A percentile compares a stretch with the other conserved stretches of the same genome.
These are phyloP conservation scores for Argopecten irradians DNA, from an alignment of 1,140 invertebrate species.

Conservation along the genomic window DNA sequence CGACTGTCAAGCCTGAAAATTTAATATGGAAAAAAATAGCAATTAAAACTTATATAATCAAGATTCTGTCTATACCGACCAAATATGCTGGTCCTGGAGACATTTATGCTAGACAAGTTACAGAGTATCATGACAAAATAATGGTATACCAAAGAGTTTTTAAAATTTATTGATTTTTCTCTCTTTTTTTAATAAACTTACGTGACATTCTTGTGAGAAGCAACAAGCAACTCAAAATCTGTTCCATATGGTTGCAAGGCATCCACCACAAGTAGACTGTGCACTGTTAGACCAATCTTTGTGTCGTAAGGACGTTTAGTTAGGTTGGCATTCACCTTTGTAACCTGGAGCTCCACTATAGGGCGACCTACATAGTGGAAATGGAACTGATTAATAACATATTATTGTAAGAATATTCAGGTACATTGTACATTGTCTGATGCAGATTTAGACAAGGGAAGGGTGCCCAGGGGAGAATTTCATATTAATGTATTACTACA, in stretches of 20 bases:
- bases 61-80: too few relatives aligned
- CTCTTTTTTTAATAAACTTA: conserved; percentile 71
- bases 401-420: too few relatives aligned
- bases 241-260: conserved; percentile 95
- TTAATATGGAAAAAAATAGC: background rate
- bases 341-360: conserved; percentile 89
- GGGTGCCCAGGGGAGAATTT: too few relatives aligned
- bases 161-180: background rate
- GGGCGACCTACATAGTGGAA: conserved; percentile 86
- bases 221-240: conserved; percentile 95
- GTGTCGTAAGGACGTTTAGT: conserved; percentile 85
- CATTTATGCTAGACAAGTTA: too few relatives aligned
- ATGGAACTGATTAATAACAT: too few relatives aligned
- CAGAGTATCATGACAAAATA: background rate
- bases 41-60: too few relatives aligned
- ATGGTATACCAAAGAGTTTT: background rate
- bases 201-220: conserved; percentile 95
- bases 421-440: too few relatives aligned
- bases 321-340: conserved; percentile 88
- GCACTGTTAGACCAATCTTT: conserved; percentile 89
- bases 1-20: conserved; percentile 90
- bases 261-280: conserved; percentile 94
- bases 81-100: too few relatives aligned
- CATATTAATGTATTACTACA: too few relatives aligned
- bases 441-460: too few relatives aligned